phyloP scores from a whole-genome alignment of 2,797 vertebrate genomes.

The Acanthis flammea region DNA sequence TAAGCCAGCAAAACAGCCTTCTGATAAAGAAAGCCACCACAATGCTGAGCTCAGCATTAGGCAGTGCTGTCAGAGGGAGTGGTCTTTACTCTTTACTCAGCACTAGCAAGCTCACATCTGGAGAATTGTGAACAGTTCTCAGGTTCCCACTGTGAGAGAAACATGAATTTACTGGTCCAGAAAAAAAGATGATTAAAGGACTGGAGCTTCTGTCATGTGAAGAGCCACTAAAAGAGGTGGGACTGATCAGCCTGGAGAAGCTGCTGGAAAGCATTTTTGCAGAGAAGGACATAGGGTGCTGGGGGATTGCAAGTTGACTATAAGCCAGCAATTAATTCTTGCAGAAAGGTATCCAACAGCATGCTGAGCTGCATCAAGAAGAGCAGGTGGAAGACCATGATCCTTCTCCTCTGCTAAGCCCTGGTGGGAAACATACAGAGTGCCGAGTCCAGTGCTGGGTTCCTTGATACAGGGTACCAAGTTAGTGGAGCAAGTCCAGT shows the following conservation, averaged over 20 bases:
- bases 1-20: not conserved
- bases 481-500: not conserved
- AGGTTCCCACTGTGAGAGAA: not conserved
- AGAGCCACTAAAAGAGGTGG: not conserved
- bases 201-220: not conserved
- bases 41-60: not conserved
- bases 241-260: not conserved
- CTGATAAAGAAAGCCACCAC: not conserved
- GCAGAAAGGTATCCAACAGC: not conserved
- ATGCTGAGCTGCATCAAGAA: not conserved
- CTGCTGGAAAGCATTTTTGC: not conserved
- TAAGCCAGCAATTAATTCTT: not conserved
- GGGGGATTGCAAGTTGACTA: not conserved
- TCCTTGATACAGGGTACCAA: rapidly evolving
- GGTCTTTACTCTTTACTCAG: not conserved
- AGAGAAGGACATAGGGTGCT: not conserved
- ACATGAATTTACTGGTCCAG: not conserved
- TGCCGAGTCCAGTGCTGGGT: not conserved
- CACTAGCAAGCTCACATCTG: not conserved
- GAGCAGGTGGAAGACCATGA: not conserved
- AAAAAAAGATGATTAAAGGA: not conserved
- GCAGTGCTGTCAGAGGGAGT: not conserved
- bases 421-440: not conserved
- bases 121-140: not conserved
- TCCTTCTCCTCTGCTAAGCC: not conserved